Evolutionary conservation across 1,140 invertebrate genomes (phyloP).

Genomic region (Acyrthosiphon pisum): DNA sequence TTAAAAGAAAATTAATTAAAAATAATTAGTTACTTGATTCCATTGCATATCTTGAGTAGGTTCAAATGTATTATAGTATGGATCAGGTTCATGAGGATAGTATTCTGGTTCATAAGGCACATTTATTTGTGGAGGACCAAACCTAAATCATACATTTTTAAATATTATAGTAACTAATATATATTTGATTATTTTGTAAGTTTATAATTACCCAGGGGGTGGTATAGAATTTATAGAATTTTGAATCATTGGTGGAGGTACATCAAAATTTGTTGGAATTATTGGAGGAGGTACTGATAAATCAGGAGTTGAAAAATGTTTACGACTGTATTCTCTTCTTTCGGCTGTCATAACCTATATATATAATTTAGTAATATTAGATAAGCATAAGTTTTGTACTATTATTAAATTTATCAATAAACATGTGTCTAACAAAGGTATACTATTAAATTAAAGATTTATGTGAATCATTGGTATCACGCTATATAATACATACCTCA

Average conservation of each 20-base stretch:
- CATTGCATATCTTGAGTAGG: slow-evolving; percentile 77
- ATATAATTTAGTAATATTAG: slow-evolving; percentile 57
- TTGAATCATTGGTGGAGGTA: slow-evolving; percentile 67
- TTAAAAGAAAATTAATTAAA: not conserved
- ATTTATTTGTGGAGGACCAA: slow-evolving; percentile 56
- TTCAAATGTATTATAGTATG: slow-evolving; percentile 76
- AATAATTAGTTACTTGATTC: slow-evolving; percentile 61
- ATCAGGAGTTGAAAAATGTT: slow-evolving; percentile 67
- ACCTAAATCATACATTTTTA: slow-evolving; percentile 11
- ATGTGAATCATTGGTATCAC: not conserved
- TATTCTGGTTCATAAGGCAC: slow-evolving; percentile 54
- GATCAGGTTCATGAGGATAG: slow-evolving; percentile 64
- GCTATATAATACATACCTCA: slow-evolving; percentile 1
- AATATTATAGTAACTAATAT: not conserved
- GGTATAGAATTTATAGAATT: slow-evolving; percentile 66
- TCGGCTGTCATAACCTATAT: slow-evolving; percentile 83
- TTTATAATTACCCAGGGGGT: slow-evolving; percentile 63
- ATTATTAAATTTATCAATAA: not conserved
- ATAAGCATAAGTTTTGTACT: not conserved
- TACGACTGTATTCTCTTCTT: slow-evolving; percentile 80
- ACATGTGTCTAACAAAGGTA: not conserved
- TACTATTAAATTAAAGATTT: not conserved
- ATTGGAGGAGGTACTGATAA: slow-evolving; percentile 72
- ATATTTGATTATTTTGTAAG: not conserved
- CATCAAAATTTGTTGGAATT: slow-evolving; percentile 67